A percentile compares a stretch with the other conserved stretches of the same genome.
Evolutionary conservation across 2,888 invertebrate species (phyloP).

Genomic region (Iselma pallidipennis): DNA sequence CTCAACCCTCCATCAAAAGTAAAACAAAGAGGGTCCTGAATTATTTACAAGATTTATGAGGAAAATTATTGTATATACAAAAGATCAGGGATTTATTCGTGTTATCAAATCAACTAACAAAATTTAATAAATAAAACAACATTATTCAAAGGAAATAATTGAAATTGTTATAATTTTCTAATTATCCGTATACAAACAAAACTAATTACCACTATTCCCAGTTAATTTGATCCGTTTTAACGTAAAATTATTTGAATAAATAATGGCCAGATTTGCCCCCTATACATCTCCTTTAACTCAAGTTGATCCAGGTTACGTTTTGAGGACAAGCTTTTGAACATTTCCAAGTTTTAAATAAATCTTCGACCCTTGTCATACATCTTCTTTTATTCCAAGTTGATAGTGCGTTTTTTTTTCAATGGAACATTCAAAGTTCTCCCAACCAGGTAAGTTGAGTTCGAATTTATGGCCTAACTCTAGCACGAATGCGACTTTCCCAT

Average conservation of each 20-base stretch:
- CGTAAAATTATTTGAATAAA: background rate
- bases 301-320: background rate
- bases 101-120: background rate
- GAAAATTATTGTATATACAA: background rate
- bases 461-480: background rate
- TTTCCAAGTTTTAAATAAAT: background rate
- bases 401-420: background rate
- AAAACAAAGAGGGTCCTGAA: too few species aligned
- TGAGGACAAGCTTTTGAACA: background rate
- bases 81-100: background rate
- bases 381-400: background rate
- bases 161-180: background rate
- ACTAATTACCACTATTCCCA: background rate
- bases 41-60: background rate
- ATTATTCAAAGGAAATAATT: background rate
- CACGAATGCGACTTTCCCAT: background rate
- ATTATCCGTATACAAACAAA: background rate
- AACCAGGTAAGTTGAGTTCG: background rate
- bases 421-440: background rate
- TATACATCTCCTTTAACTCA: background rate
- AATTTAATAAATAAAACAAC: background rate
- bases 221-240: background rate
- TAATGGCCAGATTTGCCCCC: background rate
- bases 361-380: background rate
- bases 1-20: too few species aligned